Percentiles rank a stretch among this genome's conserved stretches.
These are phyloP conservation scores for Drosophila testacea DNA, from an alignment of 2,888 invertebrate species.

Conservation along the genomic window DNA sequence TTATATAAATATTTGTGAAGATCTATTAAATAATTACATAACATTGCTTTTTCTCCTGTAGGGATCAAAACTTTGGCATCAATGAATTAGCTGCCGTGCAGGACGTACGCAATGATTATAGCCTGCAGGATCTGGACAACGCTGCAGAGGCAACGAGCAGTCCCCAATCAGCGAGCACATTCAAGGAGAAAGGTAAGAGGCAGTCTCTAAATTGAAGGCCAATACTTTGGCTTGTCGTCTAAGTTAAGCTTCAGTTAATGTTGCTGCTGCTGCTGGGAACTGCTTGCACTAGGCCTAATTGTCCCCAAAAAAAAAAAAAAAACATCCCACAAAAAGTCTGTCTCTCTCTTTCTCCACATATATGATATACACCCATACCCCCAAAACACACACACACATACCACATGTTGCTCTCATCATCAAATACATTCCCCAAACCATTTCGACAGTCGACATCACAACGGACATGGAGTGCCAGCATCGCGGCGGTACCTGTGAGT, in stretches of 20 bases:
- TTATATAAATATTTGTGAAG: not conserved
- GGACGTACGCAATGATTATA: conserved; percentile 87
- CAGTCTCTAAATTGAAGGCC: conserved; percentile 11
- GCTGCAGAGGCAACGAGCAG: conserved; percentile 75
- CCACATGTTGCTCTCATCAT: conserved; percentile 38
- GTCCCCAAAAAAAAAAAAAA: conserved; percentile 14
- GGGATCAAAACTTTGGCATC: conserved; percentile 88
- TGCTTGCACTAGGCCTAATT: conserved; percentile 75
- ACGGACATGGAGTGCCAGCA: conserved; percentile 85
- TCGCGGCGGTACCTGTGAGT: conserved; percentile 93
- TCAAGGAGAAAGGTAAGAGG: conserved; percentile 89
- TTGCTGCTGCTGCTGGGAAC: conserved; percentile 72
- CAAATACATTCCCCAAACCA: conserved; percentile 39
- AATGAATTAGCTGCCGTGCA: conserved; percentile 87
- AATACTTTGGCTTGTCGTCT: conserved; percentile 19
- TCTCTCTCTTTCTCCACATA: conserved; percentile 6
- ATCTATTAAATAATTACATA: not conserved
- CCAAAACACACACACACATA: conserved; percentile 29
- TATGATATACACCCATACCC: conserved; percentile 23
- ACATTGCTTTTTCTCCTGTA: conserved; percentile 44
- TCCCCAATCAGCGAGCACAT: conserved; percentile 86
- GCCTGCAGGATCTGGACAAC: conserved; percentile 87
- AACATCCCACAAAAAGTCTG: not conserved
- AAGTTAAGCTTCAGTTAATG: conserved; percentile 63
- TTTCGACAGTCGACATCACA: conserved; percentile 83